Evolutionary conservation across 2,888 invertebrate species (phyloP).

Genomic region (Chloromyia formosa): DNA sequence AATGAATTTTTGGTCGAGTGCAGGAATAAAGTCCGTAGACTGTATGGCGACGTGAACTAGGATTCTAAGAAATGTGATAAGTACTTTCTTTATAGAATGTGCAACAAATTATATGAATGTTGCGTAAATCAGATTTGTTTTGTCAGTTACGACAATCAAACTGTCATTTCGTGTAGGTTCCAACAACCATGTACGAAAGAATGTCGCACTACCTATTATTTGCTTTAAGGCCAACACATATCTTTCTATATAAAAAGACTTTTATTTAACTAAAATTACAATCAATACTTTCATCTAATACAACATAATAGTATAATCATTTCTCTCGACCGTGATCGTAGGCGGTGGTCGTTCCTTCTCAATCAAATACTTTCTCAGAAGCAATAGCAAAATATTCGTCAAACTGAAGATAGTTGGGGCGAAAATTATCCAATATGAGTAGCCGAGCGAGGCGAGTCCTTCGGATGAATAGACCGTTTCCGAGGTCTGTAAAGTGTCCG

Average conservation of each 20-base stretch:
- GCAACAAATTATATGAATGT: too few species aligned
- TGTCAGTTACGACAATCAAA: too few species aligned
- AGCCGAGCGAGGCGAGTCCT: conserved; percentile 60
- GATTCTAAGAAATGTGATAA: too few species aligned
- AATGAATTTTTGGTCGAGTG: background rate
- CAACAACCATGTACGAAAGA: too few species aligned
- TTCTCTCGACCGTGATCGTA: conserved; percentile 51
- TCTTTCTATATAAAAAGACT: conserved; percentile 12
- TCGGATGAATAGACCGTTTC: conserved; percentile 54
- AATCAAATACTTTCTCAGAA: conserved; percentile 58
- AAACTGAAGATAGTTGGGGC: conserved; percentile 50
- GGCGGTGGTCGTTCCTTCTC: conserved; percentile 56
- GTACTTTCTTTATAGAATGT: too few species aligned
- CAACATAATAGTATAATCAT: conserved; percentile 50
- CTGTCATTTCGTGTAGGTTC: too few species aligned
- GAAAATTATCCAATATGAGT: conserved; percentile 63
- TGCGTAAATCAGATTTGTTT: too few species aligned
- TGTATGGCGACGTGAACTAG: conserved; percentile 7
- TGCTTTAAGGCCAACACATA: too few species aligned
- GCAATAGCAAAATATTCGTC: conserved; percentile 58
- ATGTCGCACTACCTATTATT: too few species aligned
- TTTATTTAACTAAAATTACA: background rate
- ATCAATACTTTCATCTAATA: conserved; percentile 42
- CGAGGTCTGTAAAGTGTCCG: conserved; percentile 59
- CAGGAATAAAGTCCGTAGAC: conserved; percentile 1